Evolutionary conservation across 2,797 vertebrate genomes (phyloP).

Genomic region (Miichthys miiuy): DNA sequence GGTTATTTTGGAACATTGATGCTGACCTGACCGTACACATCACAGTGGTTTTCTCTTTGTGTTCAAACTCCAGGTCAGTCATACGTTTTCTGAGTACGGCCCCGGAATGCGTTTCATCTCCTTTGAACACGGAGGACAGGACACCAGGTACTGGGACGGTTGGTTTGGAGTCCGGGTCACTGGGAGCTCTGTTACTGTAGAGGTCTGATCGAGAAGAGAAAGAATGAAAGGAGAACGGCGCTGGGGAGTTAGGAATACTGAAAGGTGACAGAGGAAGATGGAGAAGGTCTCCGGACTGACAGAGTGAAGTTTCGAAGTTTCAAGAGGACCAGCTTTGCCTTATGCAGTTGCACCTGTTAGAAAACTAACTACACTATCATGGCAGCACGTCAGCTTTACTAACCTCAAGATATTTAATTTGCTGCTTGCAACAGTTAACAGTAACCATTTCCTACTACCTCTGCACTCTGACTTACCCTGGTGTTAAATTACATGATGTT

Average conservation of each 20-base stretch:
- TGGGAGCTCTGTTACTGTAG: conserved; percentile 88
- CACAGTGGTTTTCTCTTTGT: background rate
- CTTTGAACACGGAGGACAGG: conserved; percentile 94
- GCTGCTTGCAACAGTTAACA: conserved; percentile 27
- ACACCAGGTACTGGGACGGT: conserved; percentile 92
- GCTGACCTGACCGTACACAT: background rate
- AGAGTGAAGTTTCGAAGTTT: background rate
- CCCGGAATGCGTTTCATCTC: conserved; percentile 89
- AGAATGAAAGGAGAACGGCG: background rate
- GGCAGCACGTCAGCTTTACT: conserved; percentile 13
- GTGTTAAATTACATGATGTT: background rate
- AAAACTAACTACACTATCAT: background rate
- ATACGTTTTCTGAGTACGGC: conserved; percentile 90
- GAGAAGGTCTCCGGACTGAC: background rate
- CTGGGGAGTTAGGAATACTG: background rate
- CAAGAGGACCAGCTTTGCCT: conserved; percentile 46
- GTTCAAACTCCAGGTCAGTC: conserved; percentile 83
- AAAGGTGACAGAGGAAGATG: background rate
- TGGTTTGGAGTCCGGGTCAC: conserved; percentile 95
- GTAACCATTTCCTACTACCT: conserved; percentile 50
- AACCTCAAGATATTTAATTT: conserved; percentile 28
- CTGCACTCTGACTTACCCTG: conserved; percentile 29
- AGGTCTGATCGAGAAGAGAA: conserved; percentile 76
- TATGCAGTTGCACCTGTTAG: conserved; percentile 6
- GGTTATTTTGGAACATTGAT: too few species aligned